Evolutionary conservation across 1,140 invertebrate species (phyloP).

Genomic region (Cataglyphis hispanica): DNA sequence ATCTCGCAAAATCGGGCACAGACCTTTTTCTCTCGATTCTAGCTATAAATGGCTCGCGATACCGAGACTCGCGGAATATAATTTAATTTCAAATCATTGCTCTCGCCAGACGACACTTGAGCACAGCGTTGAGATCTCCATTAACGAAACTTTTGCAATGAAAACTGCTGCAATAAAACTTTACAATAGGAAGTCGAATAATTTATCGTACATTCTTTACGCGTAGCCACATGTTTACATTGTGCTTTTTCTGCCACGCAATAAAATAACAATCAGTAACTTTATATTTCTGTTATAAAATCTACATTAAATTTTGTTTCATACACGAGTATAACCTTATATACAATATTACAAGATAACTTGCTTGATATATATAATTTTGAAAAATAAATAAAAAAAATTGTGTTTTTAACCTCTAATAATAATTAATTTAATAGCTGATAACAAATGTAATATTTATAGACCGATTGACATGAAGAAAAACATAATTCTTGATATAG

Average conservation of each 20-base stretch:
- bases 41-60: slow-evolving; percentile 22
- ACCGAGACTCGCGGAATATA: slow-evolving; percentile 13
- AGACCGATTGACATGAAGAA: neutral
- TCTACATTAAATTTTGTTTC: neutral
- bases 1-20: slow-evolving; percentile 25
- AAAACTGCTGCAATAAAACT: slow-evolving; percentile 32
- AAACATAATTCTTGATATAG: neutral
- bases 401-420: too few relatives aligned
- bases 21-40: neutral
- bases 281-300: neutral
- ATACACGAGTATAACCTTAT: too few relatives aligned
- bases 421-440: neutral
- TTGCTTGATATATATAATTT: too few relatives aligned
- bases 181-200: neutral
- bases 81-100: slow-evolving; percentile 38
- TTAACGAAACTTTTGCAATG: slow-evolving; percentile 33
- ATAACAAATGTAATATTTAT: neutral
- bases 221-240: slow-evolving; percentile 7
- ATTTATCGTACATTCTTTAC: slow-evolving; percentile 9
- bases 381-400: too few relatives aligned
- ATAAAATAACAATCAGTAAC: neutral
- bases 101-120: neutral
- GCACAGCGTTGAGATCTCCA: neutral
- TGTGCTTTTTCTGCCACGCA: neutral
- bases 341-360: too few relatives aligned